Conservation (phyloP, 2,113 vertebrate species). For the Lynx canadensis region DNA sequence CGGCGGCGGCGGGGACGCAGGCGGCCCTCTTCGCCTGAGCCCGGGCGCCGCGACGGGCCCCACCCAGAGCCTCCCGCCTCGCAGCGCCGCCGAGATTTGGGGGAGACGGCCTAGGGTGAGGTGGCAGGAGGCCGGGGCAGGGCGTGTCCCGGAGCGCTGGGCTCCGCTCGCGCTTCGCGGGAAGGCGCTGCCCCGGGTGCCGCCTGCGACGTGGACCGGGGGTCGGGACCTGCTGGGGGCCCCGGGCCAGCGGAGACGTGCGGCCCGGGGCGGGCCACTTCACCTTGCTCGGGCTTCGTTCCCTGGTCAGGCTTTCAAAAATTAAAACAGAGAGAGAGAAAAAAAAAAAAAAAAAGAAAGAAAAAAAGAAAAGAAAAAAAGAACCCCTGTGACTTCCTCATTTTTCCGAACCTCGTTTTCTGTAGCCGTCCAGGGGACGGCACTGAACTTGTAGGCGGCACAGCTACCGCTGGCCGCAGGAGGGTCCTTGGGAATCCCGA, state of each 20-base stretch:
- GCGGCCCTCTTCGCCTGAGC: background rate
- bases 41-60: background rate
- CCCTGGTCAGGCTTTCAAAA: constrained; percentile 40
- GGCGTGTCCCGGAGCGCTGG: constrained; percentile 28
- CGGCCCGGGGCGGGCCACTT: background rate
- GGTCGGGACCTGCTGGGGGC: background rate
- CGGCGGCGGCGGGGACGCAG: background rate
- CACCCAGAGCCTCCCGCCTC: background rate
- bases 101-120: constrained; percentile 31
- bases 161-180: background rate
- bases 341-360: background rate
- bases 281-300: background rate
- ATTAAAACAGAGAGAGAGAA: background rate
- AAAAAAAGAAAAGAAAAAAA: background rate
- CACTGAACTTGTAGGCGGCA: background rate
- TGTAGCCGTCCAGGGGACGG: background rate
- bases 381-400: constrained; percentile 55
- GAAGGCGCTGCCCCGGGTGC: background rate
- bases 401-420: constrained; percentile 29
- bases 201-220: background rate
- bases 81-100: background rate
- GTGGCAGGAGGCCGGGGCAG: constrained; percentile 42
- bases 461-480: background rate
- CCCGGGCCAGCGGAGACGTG: background rate
- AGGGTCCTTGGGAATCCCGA: background rate